Evolutionary conservation across 53 echinoderm and acorn worm species (phyloP), one percentile per base, ranked within the genome.

Genomic region (Stichopus horrens): DNA sequence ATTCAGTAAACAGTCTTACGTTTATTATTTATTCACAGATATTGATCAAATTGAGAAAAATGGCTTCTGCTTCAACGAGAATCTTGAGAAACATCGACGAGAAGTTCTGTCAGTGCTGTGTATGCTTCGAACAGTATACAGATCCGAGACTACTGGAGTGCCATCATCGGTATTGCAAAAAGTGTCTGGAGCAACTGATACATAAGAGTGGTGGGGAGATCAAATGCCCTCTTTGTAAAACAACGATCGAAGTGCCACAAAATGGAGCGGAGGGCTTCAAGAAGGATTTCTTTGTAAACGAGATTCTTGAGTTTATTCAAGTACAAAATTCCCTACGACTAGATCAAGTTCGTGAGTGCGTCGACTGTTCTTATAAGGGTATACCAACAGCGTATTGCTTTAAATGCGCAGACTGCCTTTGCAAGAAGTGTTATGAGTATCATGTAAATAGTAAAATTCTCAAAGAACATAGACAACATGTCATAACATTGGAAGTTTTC

Each of bases 241-340:
- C 37, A 8, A 16, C 5, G 82, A 11, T 4, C 53, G 82, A 56
- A 11, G 53, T 82, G 19, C 82, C 82, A 57, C 18, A 55, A 56
- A 58, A 82, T 55, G 82, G 82, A 57, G 82, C 57, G 9, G 82
- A 82, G 57, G 82, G 82, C 10, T 57, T 82, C 21, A 55, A 82
- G 55, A 82, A 58, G 9, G 82, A 82, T 82, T 82, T 82, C 51
- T 56, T n/a, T 18, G 4, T 58, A 21, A 56, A 56, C 13, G 55
- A 55, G 21, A 55, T 82, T 21, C 55, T 82, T 55, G 82, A 82
- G 11, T 56, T 52, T 56, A 57, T 82, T 76, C 52, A 54, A 19
- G 52, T 9, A 76, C 77, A 76, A 9, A 76, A 76, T 54, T 52
- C 52, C 13, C 52, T 54, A 5, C 22, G 6, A 52, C 13, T 22